phyloP scores from a whole-genome alignment of 2,888 invertebrate genomes.

The Nycteola revayana region DNA sequence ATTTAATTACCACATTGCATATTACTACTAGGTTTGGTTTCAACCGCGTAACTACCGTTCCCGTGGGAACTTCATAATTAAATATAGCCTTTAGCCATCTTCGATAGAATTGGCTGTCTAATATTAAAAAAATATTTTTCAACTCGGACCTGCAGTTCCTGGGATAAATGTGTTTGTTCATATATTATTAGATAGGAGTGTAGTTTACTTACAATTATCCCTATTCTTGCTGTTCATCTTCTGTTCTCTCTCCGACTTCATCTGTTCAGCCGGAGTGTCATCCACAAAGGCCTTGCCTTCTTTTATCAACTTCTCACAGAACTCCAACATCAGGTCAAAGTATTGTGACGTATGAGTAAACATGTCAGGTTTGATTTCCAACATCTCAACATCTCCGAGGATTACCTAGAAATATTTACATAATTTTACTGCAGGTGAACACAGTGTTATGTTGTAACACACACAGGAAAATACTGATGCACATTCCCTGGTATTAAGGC shows the following conservation, averaged over 20 bases:
- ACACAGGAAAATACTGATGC: too few species aligned
- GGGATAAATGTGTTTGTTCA: too few species aligned
- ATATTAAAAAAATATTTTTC: too few species aligned
- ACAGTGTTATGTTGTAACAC: not conserved
- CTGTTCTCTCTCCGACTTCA: conserved; percentile 97
- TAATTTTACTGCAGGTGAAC: not conserved
- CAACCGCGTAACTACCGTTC: too few species aligned
- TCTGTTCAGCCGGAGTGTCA: conserved; percentile 95
- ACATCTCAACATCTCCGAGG: conserved; percentile 93
- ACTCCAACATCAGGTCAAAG: conserved; percentile 94
- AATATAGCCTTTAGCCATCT: too few species aligned
- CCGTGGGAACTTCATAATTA: too few species aligned
- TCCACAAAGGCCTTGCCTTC: conserved; percentile 98
- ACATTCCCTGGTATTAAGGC: too few species aligned
- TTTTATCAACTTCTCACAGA: conserved; percentile 93
- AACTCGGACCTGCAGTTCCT: too few species aligned
- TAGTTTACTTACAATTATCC: conserved; percentile 91
- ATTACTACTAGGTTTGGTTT: too few species aligned
- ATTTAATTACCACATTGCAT: too few species aligned
- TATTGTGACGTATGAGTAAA: conserved; percentile 98
- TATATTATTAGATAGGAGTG: too few species aligned
- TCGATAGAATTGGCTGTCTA: too few species aligned
- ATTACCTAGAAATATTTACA: conserved; percentile 80
- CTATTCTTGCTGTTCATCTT: conserved; percentile 92
- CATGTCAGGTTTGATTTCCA: conserved; percentile 95